Evolutionary conservation across 2,113 vertebrate species (phyloP).

Genomic region (Leptosomus discolor): DNA sequence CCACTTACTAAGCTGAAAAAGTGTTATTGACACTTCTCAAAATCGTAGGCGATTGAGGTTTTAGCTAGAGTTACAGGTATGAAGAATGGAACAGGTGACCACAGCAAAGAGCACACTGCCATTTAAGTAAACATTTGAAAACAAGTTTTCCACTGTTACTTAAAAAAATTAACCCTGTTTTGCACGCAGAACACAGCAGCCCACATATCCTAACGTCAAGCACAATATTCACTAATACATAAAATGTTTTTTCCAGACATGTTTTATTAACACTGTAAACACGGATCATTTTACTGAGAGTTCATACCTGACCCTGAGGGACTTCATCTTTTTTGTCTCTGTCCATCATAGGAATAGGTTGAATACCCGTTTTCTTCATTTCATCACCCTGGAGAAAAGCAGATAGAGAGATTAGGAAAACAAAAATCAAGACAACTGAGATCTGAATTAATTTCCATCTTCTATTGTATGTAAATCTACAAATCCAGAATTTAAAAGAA

Average conservation of each 20-base stretch:
- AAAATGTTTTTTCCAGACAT: neutral
- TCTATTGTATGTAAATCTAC: neutral
- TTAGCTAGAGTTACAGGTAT: neutral
- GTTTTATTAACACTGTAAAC: neutral
- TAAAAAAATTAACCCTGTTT: neutral
- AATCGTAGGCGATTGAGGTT: neutral
- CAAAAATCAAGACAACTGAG: neutral
- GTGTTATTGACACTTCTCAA: neutral
- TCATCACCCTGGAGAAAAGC: slow-evolving; percentile 86
- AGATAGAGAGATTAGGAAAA: neutral
- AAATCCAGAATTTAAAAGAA: neutral
- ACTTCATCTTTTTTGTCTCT: slow-evolving; percentile 94
- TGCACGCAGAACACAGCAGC: neutral
- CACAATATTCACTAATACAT: neutral
- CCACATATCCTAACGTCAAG: neutral
- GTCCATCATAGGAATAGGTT: slow-evolving; percentile 99
- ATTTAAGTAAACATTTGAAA: neutral
- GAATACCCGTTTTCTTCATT: slow-evolving; percentile 97
- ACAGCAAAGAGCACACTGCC: neutral
- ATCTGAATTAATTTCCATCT: neutral
- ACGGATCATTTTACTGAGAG: neutral
- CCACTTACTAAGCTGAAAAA: neutral
- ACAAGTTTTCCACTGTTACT: neutral
- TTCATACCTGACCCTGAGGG: slow-evolving; percentile 92
- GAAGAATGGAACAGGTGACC: neutral